phyloP scores from a whole-genome alignment of 2,113 vertebrate species.

The Pogona vitticeps region DNA sequence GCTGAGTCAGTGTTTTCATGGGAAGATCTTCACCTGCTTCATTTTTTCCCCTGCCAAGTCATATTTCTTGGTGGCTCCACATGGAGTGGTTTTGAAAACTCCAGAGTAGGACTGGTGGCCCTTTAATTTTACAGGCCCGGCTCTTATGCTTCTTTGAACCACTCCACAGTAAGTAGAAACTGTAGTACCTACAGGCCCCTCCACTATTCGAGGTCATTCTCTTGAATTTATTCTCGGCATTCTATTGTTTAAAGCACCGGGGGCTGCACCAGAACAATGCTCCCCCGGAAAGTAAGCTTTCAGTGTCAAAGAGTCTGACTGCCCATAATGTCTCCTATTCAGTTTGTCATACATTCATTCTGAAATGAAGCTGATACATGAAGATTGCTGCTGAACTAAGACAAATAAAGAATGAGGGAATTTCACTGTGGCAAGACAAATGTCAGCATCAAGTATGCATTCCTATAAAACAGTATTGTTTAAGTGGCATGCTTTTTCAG shows the following conservation, averaged over 20 bases:
- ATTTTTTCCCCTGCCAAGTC: not conserved
- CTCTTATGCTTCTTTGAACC: too few species aligned
- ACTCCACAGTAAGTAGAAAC: not conserved
- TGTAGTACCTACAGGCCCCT: not conserved
- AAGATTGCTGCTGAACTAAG: not conserved
- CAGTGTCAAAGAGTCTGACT: not conserved
- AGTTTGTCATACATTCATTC: not conserved
- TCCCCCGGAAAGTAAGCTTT: not conserved
- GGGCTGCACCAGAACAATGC: not conserved
- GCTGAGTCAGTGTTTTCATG: not conserved
- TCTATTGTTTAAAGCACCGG: not conserved
- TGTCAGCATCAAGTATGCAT: not conserved
- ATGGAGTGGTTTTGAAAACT: too few species aligned
- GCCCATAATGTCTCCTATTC: not conserved
- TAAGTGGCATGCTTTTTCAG: constrained; percentile 45
- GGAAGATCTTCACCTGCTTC: not conserved
- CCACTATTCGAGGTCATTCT: not conserved
- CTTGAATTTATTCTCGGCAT: not conserved
- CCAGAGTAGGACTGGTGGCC: too few species aligned
- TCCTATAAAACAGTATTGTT: constrained; percentile 44
- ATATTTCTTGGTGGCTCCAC: not conserved
- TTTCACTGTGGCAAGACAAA: constrained; percentile 20
- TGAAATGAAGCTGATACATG: not conserved
- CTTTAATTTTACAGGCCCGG: too few species aligned
- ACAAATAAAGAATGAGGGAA: constrained; percentile 1